Evolutionary conservation across 2,888 invertebrate genomes (phyloP), one percentile per base, ranked within the genome.

Genomic region (Leptopilina syphax): DNA sequence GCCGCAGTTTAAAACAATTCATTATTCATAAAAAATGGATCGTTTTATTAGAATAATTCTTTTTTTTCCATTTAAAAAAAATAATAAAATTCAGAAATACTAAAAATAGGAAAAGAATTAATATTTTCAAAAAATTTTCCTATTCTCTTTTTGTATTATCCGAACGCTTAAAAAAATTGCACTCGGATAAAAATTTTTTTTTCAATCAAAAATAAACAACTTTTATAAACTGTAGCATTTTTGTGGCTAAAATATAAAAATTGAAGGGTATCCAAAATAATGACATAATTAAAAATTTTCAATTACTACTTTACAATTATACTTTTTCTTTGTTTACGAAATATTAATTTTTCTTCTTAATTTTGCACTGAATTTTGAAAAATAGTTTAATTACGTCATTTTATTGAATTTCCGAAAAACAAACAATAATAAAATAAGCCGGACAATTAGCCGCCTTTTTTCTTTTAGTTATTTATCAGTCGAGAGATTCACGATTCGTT

Each of bases 401-500:
- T 24, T 63, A 63, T 8, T 24, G 24, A 63, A 63, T 24, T 24
- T 63, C 34, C 3, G 8, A 8, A 63, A 63, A 63, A 63, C 63
- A 63, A 24, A 63, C 18, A 63, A 63, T 63, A 67, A 67, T 50
- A 54, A 27, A n/a, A n/a, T 27, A 54, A 50, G 50, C 50, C 50
- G 50, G 50, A 50, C 50, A 50, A 34, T 44, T 50, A 50, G 50
- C 50, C 50, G 70, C 70, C 57, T 54, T 57, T 73, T 57, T 54
- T 54, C 73, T 54, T 5, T 54, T 73, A 73, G 7, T 54, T 73
- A 73, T 3, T 34, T 54, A 57, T 73, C 73, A 73, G 73, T 73
- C 73, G 34, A 50, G 73, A 73, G 73, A 73, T 57, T 73, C 73
- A 73, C 34, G 57, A 12, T 73, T 73, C 57, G 13, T 70, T 44